Percentiles rank a stretch among this genome's conserved stretches.
These are phyloP conservation scores for Epiblema foenella DNA, from an alignment of 2,888 invertebrate genomes.

Conservation along the genomic window DNA sequence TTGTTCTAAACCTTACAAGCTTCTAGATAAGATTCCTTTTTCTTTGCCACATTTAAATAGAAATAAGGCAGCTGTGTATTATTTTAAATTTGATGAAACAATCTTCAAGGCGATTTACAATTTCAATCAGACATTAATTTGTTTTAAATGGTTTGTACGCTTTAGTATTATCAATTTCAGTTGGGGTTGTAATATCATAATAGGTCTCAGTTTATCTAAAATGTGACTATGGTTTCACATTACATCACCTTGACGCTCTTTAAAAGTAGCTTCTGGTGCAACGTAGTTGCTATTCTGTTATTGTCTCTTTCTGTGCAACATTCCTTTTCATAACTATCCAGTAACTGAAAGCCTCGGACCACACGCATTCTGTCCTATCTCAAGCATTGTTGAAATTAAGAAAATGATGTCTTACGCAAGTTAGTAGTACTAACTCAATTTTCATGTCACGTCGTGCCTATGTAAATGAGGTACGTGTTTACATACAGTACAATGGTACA, in stretches of 20 bases:
- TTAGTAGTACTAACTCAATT: conserved; percentile 48
- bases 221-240: neutral
- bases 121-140: conserved; percentile 15
- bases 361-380: conserved; percentile 28
- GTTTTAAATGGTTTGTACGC: conserved; percentile 14
- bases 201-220: conserved; percentile 1
- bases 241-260: neutral
- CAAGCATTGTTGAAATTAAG: conserved; percentile 33
- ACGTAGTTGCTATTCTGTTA: neutral
- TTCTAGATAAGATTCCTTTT: conserved; percentile 50
- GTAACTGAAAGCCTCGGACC: conserved; percentile 11
- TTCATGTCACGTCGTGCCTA: conserved; percentile 67
- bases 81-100: conserved; percentile 18
- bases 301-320: conserved; percentile 3
- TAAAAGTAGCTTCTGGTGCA: neutral
- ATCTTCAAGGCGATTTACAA: conserved; percentile 20
- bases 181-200: neutral
- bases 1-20: conserved; percentile 59
- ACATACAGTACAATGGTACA: conserved; percentile 52
- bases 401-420: conserved; percentile 36
- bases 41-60: conserved; percentile 36
- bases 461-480: conserved; percentile 70
- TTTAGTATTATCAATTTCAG: conserved; percentile 2
- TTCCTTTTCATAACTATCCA: conserved; percentile 11
- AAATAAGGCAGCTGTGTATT: conserved; percentile 19